Base-by-base conservation (phyloP, 2,113 vertebrate species). In the Agapornis roseicollis region DNA sequence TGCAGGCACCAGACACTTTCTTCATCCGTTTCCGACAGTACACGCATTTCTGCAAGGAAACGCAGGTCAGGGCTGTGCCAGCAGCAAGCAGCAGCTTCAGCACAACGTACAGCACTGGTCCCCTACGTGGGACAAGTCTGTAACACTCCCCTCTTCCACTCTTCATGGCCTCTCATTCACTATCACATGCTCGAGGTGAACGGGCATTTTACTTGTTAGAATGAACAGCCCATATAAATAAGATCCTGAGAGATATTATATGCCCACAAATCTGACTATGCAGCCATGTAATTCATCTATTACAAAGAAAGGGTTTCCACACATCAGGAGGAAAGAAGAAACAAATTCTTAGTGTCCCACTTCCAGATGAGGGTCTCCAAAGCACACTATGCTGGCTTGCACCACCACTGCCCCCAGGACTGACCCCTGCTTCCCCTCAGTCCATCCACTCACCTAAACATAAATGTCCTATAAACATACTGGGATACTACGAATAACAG, bases 11-110 rank as follows among this genome's bases (percentile, higher is more conserved):
- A 0, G 97, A 98, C 82, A 98, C 98, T 71, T 94, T 98, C 96
- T 91, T 98, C 88, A 98, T 98, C 66, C 95, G 95, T 80, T 98
- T 98, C 42, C 99, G 97, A 94, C 99, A 99, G 98, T 99, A 99
- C 20, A 99, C 97, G 1, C 99, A 99, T 89, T 98, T 99, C 99
- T 99, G 97, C 31, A 91, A 95, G 19, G 42, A 39, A 58, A 25
- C 31, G 55, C 2, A 35, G 28, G 27, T 5, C 33, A 10, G 65
- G 1, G 6, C 37, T 10, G 49, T 0, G 3, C 37, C 25, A 31
- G 28, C 49, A 53, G 42, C 1, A 37, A 65, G 10, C 10, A 11
- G 5, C 17, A n/a, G 47, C 58, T 56, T 14, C 11, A 42, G 6
- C 0, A 1, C 39, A 14, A 27, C 1, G 0, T 0, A 5, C 0